These are phyloP conservation scores for Malacosoma neustria DNA, from an alignment of 2,888 invertebrate genomes.

Conservation along the genomic window DNA sequence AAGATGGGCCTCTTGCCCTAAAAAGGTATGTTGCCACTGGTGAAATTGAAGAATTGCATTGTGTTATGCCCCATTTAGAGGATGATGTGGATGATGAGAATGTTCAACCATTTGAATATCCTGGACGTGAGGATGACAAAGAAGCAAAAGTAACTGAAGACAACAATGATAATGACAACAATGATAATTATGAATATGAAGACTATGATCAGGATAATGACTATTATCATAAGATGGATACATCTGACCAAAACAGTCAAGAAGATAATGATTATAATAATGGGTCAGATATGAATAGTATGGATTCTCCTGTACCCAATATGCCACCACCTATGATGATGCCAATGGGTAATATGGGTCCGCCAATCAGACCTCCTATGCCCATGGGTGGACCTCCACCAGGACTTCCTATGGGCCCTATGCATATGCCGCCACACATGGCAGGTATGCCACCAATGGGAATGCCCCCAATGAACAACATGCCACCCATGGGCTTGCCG, in stretches of 20 bases:
- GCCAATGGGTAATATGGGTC: constrained; percentile 20
- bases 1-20: constrained; percentile 84
- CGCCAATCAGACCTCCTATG: constrained; percentile 23
- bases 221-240: constrained; percentile 57
- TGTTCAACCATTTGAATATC: constrained; percentile 61
- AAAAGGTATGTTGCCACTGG: constrained; percentile 87
- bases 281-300: constrained; percentile 40
- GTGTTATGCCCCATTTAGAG: constrained; percentile 82
- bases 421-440: constrained; percentile 17
- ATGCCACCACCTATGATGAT: constrained; percentile 9
- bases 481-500: constrained; percentile 34
- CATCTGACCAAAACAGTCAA: constrained; percentile 50
- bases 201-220: constrained; percentile 48
- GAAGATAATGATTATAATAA: constrained; percentile 48
- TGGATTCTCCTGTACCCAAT: constrained; percentile 17
- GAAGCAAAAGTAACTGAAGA: constrained; percentile 28
- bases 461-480: constrained; percentile 28
- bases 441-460: constrained; percentile 15
- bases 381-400: too few relatives aligned
- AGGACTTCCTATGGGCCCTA: constrained; percentile 12
- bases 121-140: constrained; percentile 38
- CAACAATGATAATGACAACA: constrained; percentile 29
- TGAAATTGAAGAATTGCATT: constrained; percentile 86
- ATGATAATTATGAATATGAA: constrained; percentile 37
- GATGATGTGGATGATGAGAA: constrained; percentile 73